These are phyloP conservation scores for Melieria crassipennis DNA, from an alignment of 2,888 invertebrate species.

Conservation along the genomic window DNA sequence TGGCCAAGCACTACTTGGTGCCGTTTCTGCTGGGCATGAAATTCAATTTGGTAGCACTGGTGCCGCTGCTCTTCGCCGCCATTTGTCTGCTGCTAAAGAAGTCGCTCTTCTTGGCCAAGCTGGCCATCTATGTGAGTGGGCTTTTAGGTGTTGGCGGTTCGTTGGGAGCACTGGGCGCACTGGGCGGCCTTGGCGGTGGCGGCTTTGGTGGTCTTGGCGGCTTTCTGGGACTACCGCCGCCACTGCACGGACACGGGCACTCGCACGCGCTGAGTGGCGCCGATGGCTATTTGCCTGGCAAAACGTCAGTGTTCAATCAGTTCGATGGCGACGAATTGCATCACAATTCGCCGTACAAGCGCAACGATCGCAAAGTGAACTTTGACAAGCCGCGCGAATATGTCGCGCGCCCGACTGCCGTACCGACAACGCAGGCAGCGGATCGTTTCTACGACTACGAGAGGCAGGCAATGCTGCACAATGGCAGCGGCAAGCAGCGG, in stretches of 20 bases:
- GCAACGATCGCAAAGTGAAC: constrained; percentile 54
- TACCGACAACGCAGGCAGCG: constrained; percentile 35
- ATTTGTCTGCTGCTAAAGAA: constrained; percentile 80
- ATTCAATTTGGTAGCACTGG: constrained; percentile 78
- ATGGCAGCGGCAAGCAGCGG: constrained; percentile 49
- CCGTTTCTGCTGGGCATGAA: constrained; percentile 83
- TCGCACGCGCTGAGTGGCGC: constrained; percentile 40
- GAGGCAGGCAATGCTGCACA: constrained; percentile 49
- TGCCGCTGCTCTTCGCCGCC: constrained; percentile 78
- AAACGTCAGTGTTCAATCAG: constrained; percentile 49
- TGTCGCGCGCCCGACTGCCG: constrained; percentile 26
- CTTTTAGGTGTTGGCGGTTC: constrained; percentile 72
- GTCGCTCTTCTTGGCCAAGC: constrained; percentile 78
- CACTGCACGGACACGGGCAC: constrained; percentile 10
- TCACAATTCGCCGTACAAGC: constrained; percentile 56
- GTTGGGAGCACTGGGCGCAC: constrained; percentile 51
- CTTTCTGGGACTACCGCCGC: constrained; percentile 16
- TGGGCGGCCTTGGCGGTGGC: constrained; percentile 50
- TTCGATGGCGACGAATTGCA: constrained; percentile 53
- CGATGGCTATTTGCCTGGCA: constrained; percentile 54
- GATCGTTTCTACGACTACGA: constrained; percentile 65
- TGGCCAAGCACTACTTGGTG: constrained; percentile 78
- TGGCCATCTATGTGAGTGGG: constrained; percentile 77
- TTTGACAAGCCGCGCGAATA: constrained; percentile 56
- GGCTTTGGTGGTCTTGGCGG: constrained; percentile 42